Percentiles rank a stretch among this genome's conserved stretches.
These are phyloP conservation scores for Nesoenas mayeri DNA, from an alignment of 2,113 vertebrate genomes.

Conservation along the genomic window DNA sequence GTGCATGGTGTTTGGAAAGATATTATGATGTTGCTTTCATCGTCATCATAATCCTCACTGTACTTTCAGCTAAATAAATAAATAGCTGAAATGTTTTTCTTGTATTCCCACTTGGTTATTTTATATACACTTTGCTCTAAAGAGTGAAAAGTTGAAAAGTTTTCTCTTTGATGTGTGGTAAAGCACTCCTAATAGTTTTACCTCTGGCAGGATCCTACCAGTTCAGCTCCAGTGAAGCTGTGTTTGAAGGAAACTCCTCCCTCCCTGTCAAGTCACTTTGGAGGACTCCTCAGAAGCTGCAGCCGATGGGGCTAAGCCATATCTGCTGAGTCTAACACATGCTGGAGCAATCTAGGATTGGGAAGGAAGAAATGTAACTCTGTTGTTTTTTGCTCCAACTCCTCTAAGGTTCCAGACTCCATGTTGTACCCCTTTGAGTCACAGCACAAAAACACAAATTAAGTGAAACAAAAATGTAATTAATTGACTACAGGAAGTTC, in stretches of 20 bases:
- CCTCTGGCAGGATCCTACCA: background rate
- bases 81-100: background rate
- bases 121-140: background rate
- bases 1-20: background rate
- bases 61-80: background rate
- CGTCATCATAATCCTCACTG: background rate
- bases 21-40: background rate
- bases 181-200: background rate
- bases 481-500: constrained; percentile 56
- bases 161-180: background rate
- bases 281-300: background rate
- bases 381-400: background rate
- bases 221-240: background rate
- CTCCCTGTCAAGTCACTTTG: background rate
- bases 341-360: background rate
- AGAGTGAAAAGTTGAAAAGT: background rate
- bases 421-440: background rate
- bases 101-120: background rate
- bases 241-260: background rate
- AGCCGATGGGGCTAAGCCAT: fast-evolving
- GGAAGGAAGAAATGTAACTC: background rate
- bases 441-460: background rate
- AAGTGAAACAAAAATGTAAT: constrained; percentile 26
- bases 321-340: background rate
- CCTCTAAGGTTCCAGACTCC: background rate